Evolutionary conservation across 2,888 invertebrate species (phyloP), one percentile per base, ranked within the genome.

Genomic region (Drosophila picticornis): DNA sequence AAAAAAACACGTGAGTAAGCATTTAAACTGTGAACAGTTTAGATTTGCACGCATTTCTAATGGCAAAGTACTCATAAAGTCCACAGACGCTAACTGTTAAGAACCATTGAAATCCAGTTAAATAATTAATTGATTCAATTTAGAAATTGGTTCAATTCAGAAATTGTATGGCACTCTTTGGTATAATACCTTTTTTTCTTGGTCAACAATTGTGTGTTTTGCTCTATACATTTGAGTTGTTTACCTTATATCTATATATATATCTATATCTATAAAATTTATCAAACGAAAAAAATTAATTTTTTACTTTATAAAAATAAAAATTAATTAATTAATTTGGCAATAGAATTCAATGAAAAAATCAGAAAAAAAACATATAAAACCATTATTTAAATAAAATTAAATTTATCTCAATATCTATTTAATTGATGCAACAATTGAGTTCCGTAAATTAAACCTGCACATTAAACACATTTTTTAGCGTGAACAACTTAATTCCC

Each of bases 1-100:
- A n/a, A 16, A 75, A 67, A 62, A 29, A 22, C 29, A 36, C 27
- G 31, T 22, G 27, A 22, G 7, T 22, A 16, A 13, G 25, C 48
- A 16, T 32, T 25, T 29, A 34, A 71, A 52, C 11, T 25, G 36
- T 43, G 70, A 70, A 53, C 57, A 36, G 34, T 27, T 58, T 5
- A 29, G 19, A n/a, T 22, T 34, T 52, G 22, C 22, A 13, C 4
- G 22, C 46, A 46, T 22, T 46, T 4, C 7, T 1, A 22, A 7
- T 22, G 25, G 9, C 10, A 16, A 16, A 25, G 22, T 25, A 25
- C 16, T 25, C 46, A 25, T 25, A 11, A 22, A 22, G 5, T 11
- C 11, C n/a, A 11, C 43, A 43, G 5, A 43, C 5, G 22, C 11
- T 2, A 11, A 43, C 22, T 11, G 22, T 5, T 43, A 22, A 22